Evolutionary conservation across 2,888 invertebrate species (phyloP).

Genomic region (Diaphora mendica): DNA sequence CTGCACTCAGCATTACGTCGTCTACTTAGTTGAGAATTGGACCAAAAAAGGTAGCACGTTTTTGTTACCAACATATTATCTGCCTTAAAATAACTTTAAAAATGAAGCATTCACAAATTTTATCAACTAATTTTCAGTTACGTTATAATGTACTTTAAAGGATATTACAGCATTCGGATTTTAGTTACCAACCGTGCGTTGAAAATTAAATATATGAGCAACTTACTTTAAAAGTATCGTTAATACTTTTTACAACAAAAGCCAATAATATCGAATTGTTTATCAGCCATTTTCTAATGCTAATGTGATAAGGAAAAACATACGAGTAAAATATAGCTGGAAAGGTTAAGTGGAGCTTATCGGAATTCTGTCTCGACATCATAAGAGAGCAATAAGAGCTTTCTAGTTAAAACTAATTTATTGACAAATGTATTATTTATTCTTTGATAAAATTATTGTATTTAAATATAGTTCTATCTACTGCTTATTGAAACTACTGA

Average conservation of each 20-base stretch:
- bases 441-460: not conserved
- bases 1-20: not conserved
- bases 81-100: not conserved
- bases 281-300: too few relatives aligned
- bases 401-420: not conserved
- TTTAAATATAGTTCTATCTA: not conserved
- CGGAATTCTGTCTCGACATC: not conserved
- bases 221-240: not conserved
- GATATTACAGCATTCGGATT: not conserved
- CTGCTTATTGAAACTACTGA: not conserved
- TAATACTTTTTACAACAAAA: not conserved
- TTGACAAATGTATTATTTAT: too few relatives aligned
- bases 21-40: not conserved
- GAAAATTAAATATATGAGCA: too few relatives aligned
- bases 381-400: not conserved
- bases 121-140: not conserved
- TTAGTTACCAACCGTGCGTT: not conserved
- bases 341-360: not conserved
- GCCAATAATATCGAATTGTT: too few relatives aligned
- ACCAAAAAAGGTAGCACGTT: not conserved
- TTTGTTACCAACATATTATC: not conserved
- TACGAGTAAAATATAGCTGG: not conserved
- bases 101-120: not conserved
- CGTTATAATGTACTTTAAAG: not conserved
- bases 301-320: not conserved